Base-by-base conservation (phyloP, 2,113 vertebrate species). In the Gila orcuttii region DNA sequence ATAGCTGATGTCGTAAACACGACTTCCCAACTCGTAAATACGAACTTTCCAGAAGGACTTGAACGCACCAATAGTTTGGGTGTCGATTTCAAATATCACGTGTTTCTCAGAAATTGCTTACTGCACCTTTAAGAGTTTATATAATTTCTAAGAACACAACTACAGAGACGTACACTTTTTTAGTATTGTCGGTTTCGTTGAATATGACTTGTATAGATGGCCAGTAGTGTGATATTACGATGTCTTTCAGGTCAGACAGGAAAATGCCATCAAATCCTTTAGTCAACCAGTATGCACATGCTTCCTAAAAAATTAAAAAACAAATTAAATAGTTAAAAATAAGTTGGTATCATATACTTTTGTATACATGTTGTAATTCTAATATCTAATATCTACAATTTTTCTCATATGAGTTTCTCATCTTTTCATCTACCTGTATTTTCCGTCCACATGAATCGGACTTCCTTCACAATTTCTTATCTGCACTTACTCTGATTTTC, bases 181-280 rank as follows among this genome's bases (percentile, higher is more conserved):
- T 69, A 88, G 23, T 25, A 6, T 33, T 85, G 0, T 92, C 90
- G 0, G 91, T 92, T n/a, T 88, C 88, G 60, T 95, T 94, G 69
- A 69, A 33, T 0, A 92, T 80, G 1, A 89, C 93, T 42, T 85
- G 88, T 84, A 96, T 92, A 6, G 90, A 87, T 0, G 82, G 45
- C 93, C 96, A 93, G 0, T 91, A 23, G 0, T 19, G 0, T 2
- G 87, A n/a, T 0, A 0, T 0, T 1, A 45, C 0, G 4, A 93
- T 84, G 0, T 47, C 0, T 2, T 0, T 23, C 7, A 96, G 50
- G 0, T 90, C 82, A 0, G 87, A 85, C 3, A 97, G 1, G 88
- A 95, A 95, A 90, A 97, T 93, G 23, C 96, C 96, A 1, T 95
- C 92, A 10, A 97, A 85, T 0, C 94, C 95, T 25, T 89, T 45